These are phyloP conservation scores for Sturnus vulgaris DNA, from an alignment of 2,113 vertebrate species.

Conservation along the genomic window DNA sequence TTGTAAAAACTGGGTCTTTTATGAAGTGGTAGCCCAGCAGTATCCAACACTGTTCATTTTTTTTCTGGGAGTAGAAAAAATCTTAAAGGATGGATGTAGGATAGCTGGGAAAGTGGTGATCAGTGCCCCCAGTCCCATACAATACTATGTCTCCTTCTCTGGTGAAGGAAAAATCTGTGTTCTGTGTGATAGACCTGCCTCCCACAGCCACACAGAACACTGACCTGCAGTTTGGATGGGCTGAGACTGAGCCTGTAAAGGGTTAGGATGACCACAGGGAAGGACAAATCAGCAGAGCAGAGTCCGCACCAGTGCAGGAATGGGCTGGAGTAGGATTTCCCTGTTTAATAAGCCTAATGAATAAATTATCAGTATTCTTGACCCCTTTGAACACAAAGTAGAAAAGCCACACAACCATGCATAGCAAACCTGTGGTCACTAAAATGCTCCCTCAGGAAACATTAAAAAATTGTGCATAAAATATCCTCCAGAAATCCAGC, in stretches of 20 bases:
- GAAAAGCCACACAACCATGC: neutral
- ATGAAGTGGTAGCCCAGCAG: neutral
- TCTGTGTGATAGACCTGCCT: neutral
- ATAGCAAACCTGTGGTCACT: neutral
- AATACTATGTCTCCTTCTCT: neutral
- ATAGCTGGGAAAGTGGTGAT: neutral
- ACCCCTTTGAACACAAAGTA: neutral
- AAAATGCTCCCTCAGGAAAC: neutral
- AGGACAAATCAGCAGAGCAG: neutral
- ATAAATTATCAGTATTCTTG: neutral
- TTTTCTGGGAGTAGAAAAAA: neutral
- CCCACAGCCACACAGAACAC: neutral
- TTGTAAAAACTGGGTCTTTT: neutral
- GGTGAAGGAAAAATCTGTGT: neutral
- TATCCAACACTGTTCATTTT: neutral
- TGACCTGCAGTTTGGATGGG: neutral
- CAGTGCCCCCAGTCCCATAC: neutral
- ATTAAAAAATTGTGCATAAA: neutral
- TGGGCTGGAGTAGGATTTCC: neutral
- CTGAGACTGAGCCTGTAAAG: neutral
- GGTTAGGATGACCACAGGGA: neutral
- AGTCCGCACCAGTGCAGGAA: fast-evolving
- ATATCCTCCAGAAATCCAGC: neutral
- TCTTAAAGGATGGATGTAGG: neutral
- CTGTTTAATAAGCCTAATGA: neutral